phyloP scores from a whole-genome alignment of 2,888 invertebrate species.

The Cancer borealis region DNA sequence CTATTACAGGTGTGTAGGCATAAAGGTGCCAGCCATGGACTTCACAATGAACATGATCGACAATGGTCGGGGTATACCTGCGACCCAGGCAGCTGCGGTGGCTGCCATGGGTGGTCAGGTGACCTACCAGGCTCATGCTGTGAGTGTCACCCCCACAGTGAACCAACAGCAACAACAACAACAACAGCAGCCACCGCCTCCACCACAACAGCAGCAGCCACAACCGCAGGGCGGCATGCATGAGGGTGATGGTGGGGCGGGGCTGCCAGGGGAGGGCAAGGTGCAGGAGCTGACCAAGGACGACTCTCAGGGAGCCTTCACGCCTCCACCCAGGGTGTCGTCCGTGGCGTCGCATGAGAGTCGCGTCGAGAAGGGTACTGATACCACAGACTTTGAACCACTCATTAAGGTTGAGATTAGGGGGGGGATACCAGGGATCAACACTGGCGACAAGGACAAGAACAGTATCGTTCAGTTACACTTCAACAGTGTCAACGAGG shows the following conservation, averaged over 20 bases:
- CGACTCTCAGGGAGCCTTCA: slow-evolving; percentile 76
- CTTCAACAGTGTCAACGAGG: slow-evolving; percentile 76
- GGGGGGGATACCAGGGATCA: slow-evolving; percentile 76
- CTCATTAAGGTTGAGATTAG: slow-evolving; percentile 76
- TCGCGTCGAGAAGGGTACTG: slow-evolving; percentile 75
- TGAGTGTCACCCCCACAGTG: slow-evolving; percentile 70
- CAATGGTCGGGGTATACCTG: slow-evolving; percentile 74
- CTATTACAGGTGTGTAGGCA: slow-evolving; percentile 73
- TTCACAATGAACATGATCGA: slow-evolving; percentile 77
- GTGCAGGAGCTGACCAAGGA: slow-evolving; percentile 77
- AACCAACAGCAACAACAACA: slow-evolving; percentile 75
- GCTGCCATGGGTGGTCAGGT: slow-evolving; percentile 77
- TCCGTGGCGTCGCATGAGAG: slow-evolving; percentile 75
- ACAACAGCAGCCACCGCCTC: slow-evolving; percentile 73
- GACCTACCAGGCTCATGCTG: slow-evolving; percentile 74
- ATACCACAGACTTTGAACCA: slow-evolving; percentile 76
- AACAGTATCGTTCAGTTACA: slow-evolving; percentile 75
- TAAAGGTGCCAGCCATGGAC: slow-evolving; percentile 75
- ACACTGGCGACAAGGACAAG: slow-evolving; percentile 76
- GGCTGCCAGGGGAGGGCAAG: slow-evolving; percentile 72
- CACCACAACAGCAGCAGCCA: slow-evolving; percentile 56
- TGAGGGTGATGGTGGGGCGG: slow-evolving; percentile 67
- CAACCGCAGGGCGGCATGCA: slow-evolving; percentile 69
- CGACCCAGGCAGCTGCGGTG: slow-evolving; percentile 75
- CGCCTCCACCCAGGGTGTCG: slow-evolving; percentile 76